Conservation (phyloP, 1,140 invertebrate genomes). For the Orius laevigatus region DNA sequence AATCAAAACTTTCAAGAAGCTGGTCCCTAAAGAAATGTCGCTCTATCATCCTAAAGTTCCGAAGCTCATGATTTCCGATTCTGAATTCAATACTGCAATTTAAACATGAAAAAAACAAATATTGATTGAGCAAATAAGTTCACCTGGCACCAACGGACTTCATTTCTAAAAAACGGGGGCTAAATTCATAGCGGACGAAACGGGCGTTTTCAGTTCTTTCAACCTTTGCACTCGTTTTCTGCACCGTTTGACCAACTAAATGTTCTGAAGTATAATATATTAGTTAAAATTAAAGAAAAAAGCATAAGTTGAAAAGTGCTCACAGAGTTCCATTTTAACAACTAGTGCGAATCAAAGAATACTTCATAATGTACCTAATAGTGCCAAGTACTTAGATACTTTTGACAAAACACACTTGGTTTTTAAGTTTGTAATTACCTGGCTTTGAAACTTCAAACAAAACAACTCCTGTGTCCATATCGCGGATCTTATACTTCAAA, state of each 20-base stretch:
- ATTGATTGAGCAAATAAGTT: slow-evolving; percentile 28
- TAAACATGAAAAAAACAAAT: slow-evolving; percentile 14
- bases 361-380: too few relatives aligned
- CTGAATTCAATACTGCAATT: slow-evolving; percentile 82
- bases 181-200: slow-evolving; percentile 95
- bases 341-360: too few relatives aligned
- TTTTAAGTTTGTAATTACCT: too few relatives aligned
- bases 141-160: slow-evolving; percentile 93
- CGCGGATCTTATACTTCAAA: slow-evolving; percentile 90
- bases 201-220: slow-evolving; percentile 44
- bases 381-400: too few relatives aligned
- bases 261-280: too few relatives aligned
- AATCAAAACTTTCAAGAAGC: slow-evolving; percentile 96
- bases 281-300: too few relatives aligned
- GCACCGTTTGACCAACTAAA: too few relatives aligned
- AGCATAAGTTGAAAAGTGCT: too few relatives aligned
- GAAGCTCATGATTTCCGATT: slow-evolving; percentile 78
- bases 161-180: slow-evolving; percentile 85
- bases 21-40: slow-evolving; percentile 90
- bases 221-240: too few relatives aligned
- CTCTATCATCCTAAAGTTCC: slow-evolving; percentile 97
- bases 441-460: slow-evolving; percentile 97
- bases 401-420: too few relatives aligned
- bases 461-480: slow-evolving; percentile 80
- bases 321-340: too few relatives aligned